phyloP scores from a whole-genome alignment of 2,113 vertebrate genomes.

The Podilymbus podiceps region DNA sequence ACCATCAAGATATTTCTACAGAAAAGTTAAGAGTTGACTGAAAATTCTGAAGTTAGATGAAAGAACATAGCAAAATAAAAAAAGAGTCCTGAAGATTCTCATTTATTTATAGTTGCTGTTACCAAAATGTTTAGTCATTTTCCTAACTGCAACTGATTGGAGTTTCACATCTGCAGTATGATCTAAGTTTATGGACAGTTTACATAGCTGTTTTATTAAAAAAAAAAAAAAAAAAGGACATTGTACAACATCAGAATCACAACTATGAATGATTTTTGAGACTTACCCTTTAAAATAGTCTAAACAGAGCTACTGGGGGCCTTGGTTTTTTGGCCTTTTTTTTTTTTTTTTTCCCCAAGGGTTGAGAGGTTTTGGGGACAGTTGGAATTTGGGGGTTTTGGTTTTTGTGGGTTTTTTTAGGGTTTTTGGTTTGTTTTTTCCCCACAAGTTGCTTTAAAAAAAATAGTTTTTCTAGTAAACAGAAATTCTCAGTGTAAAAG shows the following conservation, averaged over 20 bases:
- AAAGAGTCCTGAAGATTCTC: neutral
- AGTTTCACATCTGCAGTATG: neutral
- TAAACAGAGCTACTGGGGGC: neutral
- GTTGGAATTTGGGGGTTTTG: no score
- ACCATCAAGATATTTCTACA: neutral
- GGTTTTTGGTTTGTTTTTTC: no score
- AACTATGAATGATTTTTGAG: neutral
- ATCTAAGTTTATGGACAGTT: neutral
- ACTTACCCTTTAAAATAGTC: neutral
- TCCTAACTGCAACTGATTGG: neutral
- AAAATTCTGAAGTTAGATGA: neutral
- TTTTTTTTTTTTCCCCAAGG: neutral
- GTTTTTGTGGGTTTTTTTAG: no score
- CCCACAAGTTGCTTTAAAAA: neutral
- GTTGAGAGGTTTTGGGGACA: neutral
- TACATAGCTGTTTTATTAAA: neutral
- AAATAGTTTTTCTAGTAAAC: neutral
- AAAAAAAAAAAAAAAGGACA: neutral
- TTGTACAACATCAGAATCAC: neutral
- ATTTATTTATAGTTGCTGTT: neutral
- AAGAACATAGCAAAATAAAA: neutral
- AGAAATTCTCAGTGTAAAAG: neutral
- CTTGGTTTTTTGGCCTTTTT: no score
- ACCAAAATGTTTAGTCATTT: neutral
- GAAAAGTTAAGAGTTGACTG: neutral